Conservation (phyloP, 2,113 vertebrate species). For the Oceanodroma tethys region DNA sequence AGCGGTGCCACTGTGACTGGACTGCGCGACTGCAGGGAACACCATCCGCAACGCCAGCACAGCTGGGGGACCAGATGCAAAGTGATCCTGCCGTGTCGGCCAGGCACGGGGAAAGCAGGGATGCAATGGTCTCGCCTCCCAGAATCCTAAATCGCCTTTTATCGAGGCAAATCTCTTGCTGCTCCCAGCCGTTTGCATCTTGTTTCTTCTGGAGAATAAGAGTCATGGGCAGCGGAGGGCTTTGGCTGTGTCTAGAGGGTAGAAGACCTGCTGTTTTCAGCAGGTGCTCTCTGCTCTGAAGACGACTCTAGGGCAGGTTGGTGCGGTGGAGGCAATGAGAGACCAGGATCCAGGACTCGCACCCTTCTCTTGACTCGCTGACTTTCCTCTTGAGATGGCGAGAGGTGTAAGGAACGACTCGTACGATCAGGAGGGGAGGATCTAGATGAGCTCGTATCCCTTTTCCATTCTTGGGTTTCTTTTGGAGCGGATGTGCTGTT, state of each 20-base stretch:
- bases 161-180: not conserved
- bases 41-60: fast-evolving
- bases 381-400: not conserved
- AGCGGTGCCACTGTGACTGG: fast-evolving
- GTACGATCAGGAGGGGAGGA: not conserved
- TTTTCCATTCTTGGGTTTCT: not conserved
- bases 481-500: not conserved
- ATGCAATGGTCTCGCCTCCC: not conserved
- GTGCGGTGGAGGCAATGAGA: not conserved
- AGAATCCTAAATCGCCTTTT: not conserved
- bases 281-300: not conserved
- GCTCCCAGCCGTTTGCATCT: not conserved
- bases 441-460: not conserved
- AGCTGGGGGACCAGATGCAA: not conserved
- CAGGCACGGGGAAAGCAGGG: not conserved
- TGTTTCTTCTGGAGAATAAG: not conserved
- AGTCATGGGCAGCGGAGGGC: not conserved
- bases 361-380: too few relatives aligned
- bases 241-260: not conserved
- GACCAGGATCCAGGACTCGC: not conserved
- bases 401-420: not conserved
- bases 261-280: fast-evolving
- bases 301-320: not conserved
- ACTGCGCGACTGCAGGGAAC: not conserved
- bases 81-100: not conserved